A percentile compares a stretch with the other conserved stretches of the same genome.
These are phyloP conservation scores for Chamaetylas fuelleborni DNA, from an alignment of 2,113 vertebrate species.

Conservation along the genomic window DNA sequence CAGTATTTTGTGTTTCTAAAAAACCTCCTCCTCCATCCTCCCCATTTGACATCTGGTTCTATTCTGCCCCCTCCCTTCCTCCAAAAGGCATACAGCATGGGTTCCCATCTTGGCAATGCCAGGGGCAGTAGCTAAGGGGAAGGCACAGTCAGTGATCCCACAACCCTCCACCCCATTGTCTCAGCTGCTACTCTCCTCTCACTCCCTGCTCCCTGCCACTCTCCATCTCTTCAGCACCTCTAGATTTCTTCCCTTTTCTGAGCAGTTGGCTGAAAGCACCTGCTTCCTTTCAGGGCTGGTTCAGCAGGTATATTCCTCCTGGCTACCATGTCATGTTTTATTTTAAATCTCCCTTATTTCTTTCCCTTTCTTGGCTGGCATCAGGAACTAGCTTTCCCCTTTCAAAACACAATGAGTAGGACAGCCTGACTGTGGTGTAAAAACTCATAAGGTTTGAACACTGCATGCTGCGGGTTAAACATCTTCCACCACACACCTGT, in stretches of 20 bases:
- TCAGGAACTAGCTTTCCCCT: background rate
- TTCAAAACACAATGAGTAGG: background rate
- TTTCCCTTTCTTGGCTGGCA: background rate
- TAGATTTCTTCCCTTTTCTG: background rate
- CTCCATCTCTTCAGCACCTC: background rate
- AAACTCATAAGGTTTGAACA: background rate
- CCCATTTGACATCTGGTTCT: background rate
- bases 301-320: background rate
- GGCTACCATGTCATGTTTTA: background rate
- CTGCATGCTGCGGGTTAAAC: background rate
- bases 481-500: background rate
- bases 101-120: background rate
- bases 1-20: constrained; percentile 34
- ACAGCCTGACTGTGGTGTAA: background rate
- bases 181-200: background rate
- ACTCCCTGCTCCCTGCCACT: background rate
- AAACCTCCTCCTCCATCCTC: background rate
- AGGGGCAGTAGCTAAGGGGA: background rate
- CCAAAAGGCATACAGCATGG: background rate
- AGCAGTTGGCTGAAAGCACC: constrained; percentile 2
- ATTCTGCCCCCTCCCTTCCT: background rate
- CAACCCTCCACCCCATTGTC: background rate
- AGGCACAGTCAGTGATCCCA: background rate
- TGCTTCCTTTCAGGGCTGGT: constrained; percentile 14
- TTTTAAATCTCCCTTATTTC: background rate